Evolutionary conservation across 1,140 invertebrate genomes (phyloP), one percentile per base, ranked within the genome.

Genomic region (Adelges cooleyi): DNA sequence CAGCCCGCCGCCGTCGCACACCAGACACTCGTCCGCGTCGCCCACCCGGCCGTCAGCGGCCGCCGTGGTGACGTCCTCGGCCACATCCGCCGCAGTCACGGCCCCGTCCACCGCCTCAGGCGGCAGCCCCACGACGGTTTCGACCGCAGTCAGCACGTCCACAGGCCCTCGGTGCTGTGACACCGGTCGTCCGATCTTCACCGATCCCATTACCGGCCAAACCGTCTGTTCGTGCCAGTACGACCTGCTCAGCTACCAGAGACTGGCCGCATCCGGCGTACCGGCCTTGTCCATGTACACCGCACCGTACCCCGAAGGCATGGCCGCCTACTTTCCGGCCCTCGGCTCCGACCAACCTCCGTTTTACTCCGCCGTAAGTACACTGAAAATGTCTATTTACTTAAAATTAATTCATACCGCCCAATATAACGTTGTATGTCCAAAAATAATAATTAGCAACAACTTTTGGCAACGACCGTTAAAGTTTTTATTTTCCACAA

Each of bases 181-280:
- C 77, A 92, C 89, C 65, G 91, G 91, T 48, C 80, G 91, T 48
- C 89, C 90, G 8, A 84, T 95, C 70, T 90, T 92, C 76, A 92
- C 90, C 67, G 90, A 95, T 76, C 91, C 92, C 9, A 80, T 92
- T 69, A 93, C 89, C 44, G 91, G 91, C 18, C 90, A 94, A 76
- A 90, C 87, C 9, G 85, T 95, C 15, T 95, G 92, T 78, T 93
- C 90, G 66, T 94, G 92, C 77, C 91, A 95, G 76, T 81, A 81
- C 73, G 76, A 77, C 68, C 67, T 74, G 46, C 71, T 81, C 27
- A 74, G 73, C 69, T 80, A 80, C 70, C 78, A 78, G 68, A 71
- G 79, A 29, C 74, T 79, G 6, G 75, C 72, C 18, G 50, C 68
- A 2, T 69, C 71, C 13, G 69, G 87, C 82, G 74, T 93, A 88